phyloP scores from a whole-genome alignment of 2,113 vertebrate species.

The Mystacornis crossleyi region DNA sequence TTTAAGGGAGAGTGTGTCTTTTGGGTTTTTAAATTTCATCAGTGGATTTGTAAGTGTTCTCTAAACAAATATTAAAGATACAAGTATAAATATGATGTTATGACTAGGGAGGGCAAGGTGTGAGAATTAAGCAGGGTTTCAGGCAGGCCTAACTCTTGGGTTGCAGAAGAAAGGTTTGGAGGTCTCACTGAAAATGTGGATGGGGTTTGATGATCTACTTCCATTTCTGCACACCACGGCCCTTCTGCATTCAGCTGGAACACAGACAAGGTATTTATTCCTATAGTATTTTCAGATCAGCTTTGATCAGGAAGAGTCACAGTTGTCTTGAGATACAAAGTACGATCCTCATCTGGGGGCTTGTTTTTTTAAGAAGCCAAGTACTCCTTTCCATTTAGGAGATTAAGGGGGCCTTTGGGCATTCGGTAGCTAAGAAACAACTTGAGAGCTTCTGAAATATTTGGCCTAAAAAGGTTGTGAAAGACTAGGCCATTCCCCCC shows the following conservation, averaged over 20 bases:
- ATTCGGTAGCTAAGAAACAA: neutral
- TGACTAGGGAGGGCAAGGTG: neutral
- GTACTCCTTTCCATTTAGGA: neutral
- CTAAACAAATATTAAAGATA: conserved; percentile 31
- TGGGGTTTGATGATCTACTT: neutral
- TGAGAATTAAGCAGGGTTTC: neutral
- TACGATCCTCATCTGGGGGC: neutral
- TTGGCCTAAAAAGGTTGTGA: neutral
- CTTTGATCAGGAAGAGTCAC: neutral
- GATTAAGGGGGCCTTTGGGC: neutral
- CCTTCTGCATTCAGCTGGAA: neutral
- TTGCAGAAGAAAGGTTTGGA: neutral
- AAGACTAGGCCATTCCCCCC: neutral
- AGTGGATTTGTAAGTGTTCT: conserved; percentile 25
- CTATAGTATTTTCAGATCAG: neutral
- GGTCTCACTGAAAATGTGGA: neutral
- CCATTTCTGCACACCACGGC: neutral
- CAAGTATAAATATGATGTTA: conserved; percentile 17
- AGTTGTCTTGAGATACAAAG: neutral
- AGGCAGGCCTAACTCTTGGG: neutral
- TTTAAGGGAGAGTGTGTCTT: conserved; percentile 16
- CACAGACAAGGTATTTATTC: neutral
- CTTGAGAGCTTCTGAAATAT: neutral
- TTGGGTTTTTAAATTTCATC: conserved; percentile 43
- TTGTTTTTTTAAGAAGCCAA: neutral